Conservation (phyloP, 2,797 vertebrate genomes). For the Labroides dimidiatus region DNA sequence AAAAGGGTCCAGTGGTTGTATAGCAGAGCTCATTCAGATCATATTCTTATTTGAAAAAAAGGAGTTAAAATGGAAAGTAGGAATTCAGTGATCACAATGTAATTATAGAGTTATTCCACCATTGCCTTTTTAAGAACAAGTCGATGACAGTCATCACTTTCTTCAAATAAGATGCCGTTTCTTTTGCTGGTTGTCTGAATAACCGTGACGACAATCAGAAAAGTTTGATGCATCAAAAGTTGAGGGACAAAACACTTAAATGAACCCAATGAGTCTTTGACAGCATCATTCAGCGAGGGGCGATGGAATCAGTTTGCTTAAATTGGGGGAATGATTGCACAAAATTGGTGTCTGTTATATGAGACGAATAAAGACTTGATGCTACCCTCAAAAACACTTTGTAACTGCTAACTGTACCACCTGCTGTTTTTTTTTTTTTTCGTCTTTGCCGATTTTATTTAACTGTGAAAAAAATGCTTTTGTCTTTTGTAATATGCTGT, state of each 20-base stretch:
- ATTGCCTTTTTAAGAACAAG: constrained; percentile 51
- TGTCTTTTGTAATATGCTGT: constrained; percentile 76
- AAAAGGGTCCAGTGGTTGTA: constrained; percentile 13
- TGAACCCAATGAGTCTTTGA: constrained; percentile 65
- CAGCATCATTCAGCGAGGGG: constrained; percentile 49
- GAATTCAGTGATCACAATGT: constrained; percentile 1
- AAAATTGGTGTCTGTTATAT: neutral
- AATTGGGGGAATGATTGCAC: constrained; percentile 15
- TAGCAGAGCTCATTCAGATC: constrained; percentile 10
- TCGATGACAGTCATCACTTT: constrained; percentile 33
- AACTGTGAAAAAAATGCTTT: constrained; percentile 77
- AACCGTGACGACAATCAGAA: constrained; percentile 11
- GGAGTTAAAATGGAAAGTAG: constrained; percentile 6
- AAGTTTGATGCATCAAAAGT: constrained; percentile 1
- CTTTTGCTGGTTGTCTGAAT: constrained; percentile 18
- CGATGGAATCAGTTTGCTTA: constrained; percentile 57
- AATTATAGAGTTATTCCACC: constrained; percentile 30
- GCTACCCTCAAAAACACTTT: constrained; percentile 30
- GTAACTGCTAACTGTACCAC: constrained; percentile 41
- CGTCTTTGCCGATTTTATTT: constrained; percentile 78
- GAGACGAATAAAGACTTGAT: constrained; percentile 24
- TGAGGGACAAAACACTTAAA: constrained; percentile 49
- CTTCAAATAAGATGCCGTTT: constrained; percentile 33
- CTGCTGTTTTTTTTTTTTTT: constrained; percentile 56
- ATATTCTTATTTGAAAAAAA: constrained; percentile 18